Base-by-base conservation (phyloP, 2,888 invertebrate genomes). In the Torymus texanus region DNA sequence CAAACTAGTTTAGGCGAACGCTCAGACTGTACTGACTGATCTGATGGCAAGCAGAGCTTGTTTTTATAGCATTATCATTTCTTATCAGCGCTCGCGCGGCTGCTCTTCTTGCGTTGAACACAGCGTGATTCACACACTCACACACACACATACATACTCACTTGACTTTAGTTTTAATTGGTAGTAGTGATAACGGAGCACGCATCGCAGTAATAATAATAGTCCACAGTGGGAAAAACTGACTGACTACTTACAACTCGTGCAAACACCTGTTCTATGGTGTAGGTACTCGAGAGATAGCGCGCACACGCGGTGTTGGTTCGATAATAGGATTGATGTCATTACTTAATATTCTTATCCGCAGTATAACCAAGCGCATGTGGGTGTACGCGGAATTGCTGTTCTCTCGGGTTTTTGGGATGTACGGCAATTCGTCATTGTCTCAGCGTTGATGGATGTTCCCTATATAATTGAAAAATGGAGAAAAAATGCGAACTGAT, bases 291-390 rank as follows among this genome's bases (percentile, higher is more conserved):
- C 11, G 12, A 55, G 12, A 55, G 10, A 13, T 21, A 29, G 14
- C 58, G 16, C 14, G 12, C 51, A n/a, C 16, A 12, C 16, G 18
- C 24, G 56, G n/a, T 56, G 18, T 16, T 66, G 1, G 10, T 56
- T 68, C 16, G 68, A 58, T 68, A 68, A 68, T 21, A 41, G 55
- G 41, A 56, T 58, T 70, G 68, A 70, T 58, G 58, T 58, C 58
- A 70, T 41, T 13, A 16, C 29, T 58, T 0, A 21, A 21, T 66
- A 51, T 58, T 58, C 14, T 24, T 14, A 24, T 67, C 21, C 11
- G 5, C 0, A n/a, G 21, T 21, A 12, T 21, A 21, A 21, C 21
- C 21, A 4, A 29, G 5, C 29, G 29, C 29, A 5, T 5, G 29
- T 29, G 29, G 29, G 29, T 5, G 29, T 29, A 4, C 29, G 1